A percentile compares a stretch with the other conserved stretches of the same genome.
Evolutionary conservation across 2,113 vertebrate genomes (phyloP).

Genomic region (Polypterus senegalus): DNA sequence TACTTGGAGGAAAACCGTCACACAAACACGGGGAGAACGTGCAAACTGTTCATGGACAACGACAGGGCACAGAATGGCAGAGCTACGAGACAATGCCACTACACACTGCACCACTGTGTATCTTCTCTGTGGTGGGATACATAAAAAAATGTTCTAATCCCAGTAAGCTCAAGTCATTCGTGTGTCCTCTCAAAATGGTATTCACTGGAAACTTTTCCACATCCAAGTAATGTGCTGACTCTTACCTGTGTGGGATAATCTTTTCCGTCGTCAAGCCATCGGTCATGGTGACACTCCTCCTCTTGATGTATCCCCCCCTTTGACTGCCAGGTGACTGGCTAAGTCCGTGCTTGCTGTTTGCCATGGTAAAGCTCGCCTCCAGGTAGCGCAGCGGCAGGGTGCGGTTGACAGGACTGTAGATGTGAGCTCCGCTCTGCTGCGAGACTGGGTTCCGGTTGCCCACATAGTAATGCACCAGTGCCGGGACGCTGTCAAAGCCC

Average conservation of each 20-base stretch:
- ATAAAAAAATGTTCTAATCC: not conserved
- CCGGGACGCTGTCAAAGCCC: conserved; percentile 80
- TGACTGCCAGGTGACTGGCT: conserved; percentile 64
- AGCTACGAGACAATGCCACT: too few relatives aligned
- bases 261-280: conserved; percentile 85
- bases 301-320: conserved; percentile 86
- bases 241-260: conserved; percentile 82
- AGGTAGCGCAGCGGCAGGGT: conserved; percentile 90
- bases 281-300: conserved; percentile 88
- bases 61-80: too few relatives aligned
- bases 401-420: conserved; percentile 90
- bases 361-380: conserved; percentile 84
- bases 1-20: too few relatives aligned
- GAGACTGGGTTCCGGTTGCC: conserved; percentile 78
- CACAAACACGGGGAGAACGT: too few relatives aligned
- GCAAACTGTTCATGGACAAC: too few relatives aligned
- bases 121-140: too few relatives aligned
- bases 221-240: not conserved
- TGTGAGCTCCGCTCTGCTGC: conserved; percentile 67
- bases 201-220: too few relatives aligned
- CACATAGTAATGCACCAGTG: conserved; percentile 76
- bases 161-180: not conserved
- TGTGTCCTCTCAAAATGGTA: not conserved
- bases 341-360: conserved; percentile 59
- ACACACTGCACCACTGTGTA: too few relatives aligned